Evolutionary conservation across 2,113 vertebrate species (phyloP).

Genomic region (Herpetotheres cachinnans): DNA sequence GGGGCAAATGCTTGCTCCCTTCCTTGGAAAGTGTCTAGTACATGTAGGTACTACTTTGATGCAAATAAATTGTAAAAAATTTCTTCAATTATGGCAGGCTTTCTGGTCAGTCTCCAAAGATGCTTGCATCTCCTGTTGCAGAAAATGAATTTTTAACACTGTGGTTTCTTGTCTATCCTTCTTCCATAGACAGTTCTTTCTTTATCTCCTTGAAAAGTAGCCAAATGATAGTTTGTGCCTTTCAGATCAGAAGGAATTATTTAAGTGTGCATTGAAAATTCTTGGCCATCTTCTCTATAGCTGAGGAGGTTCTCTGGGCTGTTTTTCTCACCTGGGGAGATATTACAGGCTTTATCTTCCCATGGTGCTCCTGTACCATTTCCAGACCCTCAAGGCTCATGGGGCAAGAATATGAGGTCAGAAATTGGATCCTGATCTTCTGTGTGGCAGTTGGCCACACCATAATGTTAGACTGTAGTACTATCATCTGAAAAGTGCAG

Average conservation of each 20-base stretch:
- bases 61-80: background rate
- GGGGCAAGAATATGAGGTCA: background rate
- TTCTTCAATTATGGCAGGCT: background rate
- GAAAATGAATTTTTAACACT: background rate
- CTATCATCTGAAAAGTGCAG: background rate
- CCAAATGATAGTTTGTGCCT: background rate
- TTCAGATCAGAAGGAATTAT: slow-evolving; percentile 20
- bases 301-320: background rate
- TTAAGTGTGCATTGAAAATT: background rate
- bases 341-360: background rate
- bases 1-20: background rate
- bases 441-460: background rate
- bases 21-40: background rate
- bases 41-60: background rate
- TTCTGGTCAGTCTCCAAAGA: background rate
- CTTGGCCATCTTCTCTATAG: background rate
- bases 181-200: background rate
- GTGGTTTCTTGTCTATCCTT: background rate
- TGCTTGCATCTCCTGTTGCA: background rate
- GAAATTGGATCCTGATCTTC: slow-evolving; percentile 1
- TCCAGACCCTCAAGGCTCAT: background rate
- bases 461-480: background rate
- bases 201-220: background rate
- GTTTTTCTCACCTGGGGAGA: background rate
- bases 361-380: background rate